These are phyloP conservation scores for Amniataba percoides DNA, from an alignment of 2,797 vertebrate genomes.

Conservation along the genomic window DNA sequence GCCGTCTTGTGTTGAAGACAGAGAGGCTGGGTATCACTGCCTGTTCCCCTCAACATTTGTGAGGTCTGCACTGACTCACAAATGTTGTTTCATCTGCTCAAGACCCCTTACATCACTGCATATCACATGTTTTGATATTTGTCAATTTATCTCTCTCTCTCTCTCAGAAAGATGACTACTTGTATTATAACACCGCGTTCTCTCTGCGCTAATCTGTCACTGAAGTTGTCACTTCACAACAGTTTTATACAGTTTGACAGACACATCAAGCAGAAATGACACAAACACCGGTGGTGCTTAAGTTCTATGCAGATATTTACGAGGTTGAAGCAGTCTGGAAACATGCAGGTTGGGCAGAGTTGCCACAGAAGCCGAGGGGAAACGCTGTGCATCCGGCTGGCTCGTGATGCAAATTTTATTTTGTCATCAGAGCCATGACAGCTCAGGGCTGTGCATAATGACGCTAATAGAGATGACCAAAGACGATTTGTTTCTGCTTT, in stretches of 20 bases:
- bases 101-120: slow-evolving; percentile 31
- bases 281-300: neutral
- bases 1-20: slow-evolving; percentile 53
- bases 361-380: neutral
- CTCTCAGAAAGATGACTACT: slow-evolving; percentile 25
- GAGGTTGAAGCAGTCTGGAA: neutral
- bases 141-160: slow-evolving; percentile 35
- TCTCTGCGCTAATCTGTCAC: slow-evolving; percentile 30
- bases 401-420: neutral
- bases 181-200: slow-evolving; percentile 22
- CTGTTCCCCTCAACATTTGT: too few relatives aligned
- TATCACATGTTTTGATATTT: slow-evolving; percentile 9
- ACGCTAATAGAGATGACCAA: too few relatives aligned
- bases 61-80: too few relatives aligned
- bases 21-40: slow-evolving; percentile 44
- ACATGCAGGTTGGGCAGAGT: neutral
- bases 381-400: neutral
- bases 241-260: neutral
- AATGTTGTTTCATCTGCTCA: slow-evolving; percentile 48
- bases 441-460: neutral
- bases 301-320: neutral
- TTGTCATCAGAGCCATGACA: neutral
- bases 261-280: neutral
- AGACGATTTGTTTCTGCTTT: too few relatives aligned
- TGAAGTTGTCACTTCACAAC: slow-evolving; percentile 12